Evolutionary conservation across 2,113 vertebrate species (phyloP).

Genomic region (Hyla sarda): DNA sequence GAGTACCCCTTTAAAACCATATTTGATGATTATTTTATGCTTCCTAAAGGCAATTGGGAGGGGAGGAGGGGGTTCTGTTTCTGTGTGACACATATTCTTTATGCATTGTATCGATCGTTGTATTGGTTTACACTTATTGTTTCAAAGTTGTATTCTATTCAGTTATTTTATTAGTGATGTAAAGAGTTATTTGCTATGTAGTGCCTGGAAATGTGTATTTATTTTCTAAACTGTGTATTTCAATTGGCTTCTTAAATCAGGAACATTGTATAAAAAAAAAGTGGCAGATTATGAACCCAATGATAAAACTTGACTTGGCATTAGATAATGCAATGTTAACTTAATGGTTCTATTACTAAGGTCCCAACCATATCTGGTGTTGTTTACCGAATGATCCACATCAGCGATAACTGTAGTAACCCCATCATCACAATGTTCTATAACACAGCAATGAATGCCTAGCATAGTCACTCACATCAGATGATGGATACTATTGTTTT

Average conservation of each 20-base stretch:
- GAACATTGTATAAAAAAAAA: neutral
- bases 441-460: neutral
- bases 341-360: neutral
- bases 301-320: neutral
- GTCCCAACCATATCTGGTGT: slow-evolving; percentile 10
- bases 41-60: no score
- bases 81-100: no score
- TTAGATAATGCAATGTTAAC: neutral
- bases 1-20: no score
- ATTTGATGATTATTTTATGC: no score
- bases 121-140: no score
- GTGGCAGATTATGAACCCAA: neutral
- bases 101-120: no score
- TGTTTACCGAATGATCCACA: neutral
- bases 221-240: no score
- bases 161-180: no score
- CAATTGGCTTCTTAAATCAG: neutral
- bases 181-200: no score
- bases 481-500: neutral
- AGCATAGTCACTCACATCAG: neutral
- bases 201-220: no score
- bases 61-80: no score
- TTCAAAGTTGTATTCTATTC: no score
- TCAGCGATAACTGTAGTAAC: neutral
- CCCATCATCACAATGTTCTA: neutral